Conservation (phyloP, 2,113 vertebrate species). For the Nicator chloris region DNA sequence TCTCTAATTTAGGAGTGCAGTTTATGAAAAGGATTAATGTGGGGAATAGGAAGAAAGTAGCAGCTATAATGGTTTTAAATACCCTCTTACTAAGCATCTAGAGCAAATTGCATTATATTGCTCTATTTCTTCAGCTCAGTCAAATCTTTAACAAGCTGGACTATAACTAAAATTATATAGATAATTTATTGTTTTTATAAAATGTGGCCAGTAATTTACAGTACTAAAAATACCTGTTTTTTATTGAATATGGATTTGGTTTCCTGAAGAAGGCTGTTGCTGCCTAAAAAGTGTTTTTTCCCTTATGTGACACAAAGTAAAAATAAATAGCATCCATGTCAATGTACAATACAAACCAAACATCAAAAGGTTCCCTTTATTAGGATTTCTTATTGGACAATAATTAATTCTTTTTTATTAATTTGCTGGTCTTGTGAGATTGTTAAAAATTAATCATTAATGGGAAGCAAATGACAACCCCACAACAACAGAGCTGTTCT, state of each 20-base stretch:
- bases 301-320: neutral
- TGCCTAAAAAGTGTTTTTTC: neutral
- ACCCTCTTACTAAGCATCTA: conserved; percentile 14
- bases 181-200: conserved; percentile 33
- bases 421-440: conserved; percentile 34
- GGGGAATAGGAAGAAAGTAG: neutral
- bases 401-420: conserved; percentile 17
- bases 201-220: conserved; percentile 16
- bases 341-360: neutral
- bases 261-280: neutral
- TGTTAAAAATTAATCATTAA: conserved; percentile 56
- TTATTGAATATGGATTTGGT: neutral
- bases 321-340: neutral
- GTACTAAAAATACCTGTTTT: neutral
- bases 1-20: conserved; percentile 33
- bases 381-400: conserved; percentile 23
- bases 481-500: conserved; percentile 49
- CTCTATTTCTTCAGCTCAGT: neutral
- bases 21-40: conserved; percentile 41
- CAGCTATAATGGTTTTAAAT: conserved; percentile 17
- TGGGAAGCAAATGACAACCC: conserved; percentile 32
- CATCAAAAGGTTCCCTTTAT: conserved; percentile 16
- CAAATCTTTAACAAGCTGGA: conserved; percentile 17
- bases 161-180: conserved; percentile 21
- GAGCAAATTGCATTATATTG: conserved; percentile 3